Percentiles rank a stretch among this genome's conserved stretches.
Evolutionary conservation across 2,888 invertebrate genomes (phyloP).

Genomic region (Zaprionus obscuricornis): DNA sequence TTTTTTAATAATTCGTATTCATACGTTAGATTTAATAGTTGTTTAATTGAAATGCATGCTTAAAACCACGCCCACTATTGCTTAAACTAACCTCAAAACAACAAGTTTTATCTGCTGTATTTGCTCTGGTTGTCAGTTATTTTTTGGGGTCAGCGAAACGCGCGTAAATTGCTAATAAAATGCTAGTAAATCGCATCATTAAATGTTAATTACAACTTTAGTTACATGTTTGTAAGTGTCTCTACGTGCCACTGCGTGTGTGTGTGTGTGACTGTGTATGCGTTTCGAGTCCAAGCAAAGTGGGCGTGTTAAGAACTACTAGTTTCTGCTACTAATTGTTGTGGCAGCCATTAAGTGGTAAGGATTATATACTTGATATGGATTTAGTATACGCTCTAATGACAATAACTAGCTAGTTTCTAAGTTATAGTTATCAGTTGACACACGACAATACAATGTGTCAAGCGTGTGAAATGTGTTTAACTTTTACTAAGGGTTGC

Average conservation of each 20-base stretch:
- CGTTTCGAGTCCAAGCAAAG: background rate
- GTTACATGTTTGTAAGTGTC: background rate
- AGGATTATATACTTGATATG: slow-evolving; percentile 15
- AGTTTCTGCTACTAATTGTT: too few relatives aligned
- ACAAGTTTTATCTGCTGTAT: background rate
- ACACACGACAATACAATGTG: slow-evolving; percentile 3
- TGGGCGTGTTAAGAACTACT: too few relatives aligned
- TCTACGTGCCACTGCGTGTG: background rate
- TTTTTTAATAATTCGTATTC: slow-evolving; percentile 8
- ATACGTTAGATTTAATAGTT: slow-evolving; percentile 11
- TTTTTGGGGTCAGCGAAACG: slow-evolving; percentile 21
- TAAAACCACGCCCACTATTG: slow-evolving; percentile 26
- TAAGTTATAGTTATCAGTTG: slow-evolving; percentile 4
- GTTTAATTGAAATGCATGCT: slow-evolving; percentile 25
- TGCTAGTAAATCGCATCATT: slow-evolving; percentile 54
- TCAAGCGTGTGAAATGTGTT: background rate
- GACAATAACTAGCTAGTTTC: slow-evolving; percentile 7
- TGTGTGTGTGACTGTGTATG: slow-evolving; percentile 1
- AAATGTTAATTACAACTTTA: slow-evolving; percentile 45
- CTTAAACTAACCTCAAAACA: background rate
- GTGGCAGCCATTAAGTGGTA: slow-evolving; percentile 14
- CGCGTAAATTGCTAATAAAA: slow-evolving; percentile 51
- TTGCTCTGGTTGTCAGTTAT: slow-evolving; percentile 3
- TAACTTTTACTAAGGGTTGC: too few relatives aligned
- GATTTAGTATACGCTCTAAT: slow-evolving; percentile 9